phyloP scores from a whole-genome alignment of 2,888 invertebrate species.

The Melanchra persicariae region DNA sequence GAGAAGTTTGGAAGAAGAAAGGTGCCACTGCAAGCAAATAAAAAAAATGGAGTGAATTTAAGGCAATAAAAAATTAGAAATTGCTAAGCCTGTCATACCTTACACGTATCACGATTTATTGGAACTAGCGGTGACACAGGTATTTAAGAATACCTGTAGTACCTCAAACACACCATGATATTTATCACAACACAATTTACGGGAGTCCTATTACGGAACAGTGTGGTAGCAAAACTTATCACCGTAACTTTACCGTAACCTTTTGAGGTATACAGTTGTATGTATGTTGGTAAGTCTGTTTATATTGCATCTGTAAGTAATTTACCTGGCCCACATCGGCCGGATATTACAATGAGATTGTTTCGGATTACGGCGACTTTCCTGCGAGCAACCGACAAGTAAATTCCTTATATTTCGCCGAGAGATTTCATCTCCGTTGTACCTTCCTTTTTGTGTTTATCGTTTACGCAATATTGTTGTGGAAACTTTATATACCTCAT shows the following conservation, averaged over 20 bases:
- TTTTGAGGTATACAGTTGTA: not conserved
- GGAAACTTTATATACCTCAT: not conserved
- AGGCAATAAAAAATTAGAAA: too few relatives aligned
- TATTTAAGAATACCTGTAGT: too few relatives aligned
- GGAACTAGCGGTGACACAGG: too few relatives aligned
- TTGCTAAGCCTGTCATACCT: too few relatives aligned
- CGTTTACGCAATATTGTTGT: not conserved
- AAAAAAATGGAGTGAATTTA: not conserved
- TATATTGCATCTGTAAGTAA: constrained; percentile 23
- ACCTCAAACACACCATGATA: too few relatives aligned
- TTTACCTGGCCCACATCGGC: constrained; percentile 14
- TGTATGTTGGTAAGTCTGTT: not conserved
- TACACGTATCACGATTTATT: too few relatives aligned
- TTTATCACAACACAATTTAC: too few relatives aligned
- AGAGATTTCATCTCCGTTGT: constrained; percentile 26
- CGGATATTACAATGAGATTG: constrained; percentile 62
- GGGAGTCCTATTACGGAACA: too few relatives aligned
- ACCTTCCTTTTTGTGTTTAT: not conserved
- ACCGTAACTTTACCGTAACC: not conserved
- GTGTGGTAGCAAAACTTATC: not conserved
- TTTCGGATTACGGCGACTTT: constrained; percentile 40
- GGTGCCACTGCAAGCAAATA: not conserved
- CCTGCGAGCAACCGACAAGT: constrained; percentile 22
- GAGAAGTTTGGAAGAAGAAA: not conserved
- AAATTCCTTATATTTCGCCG: constrained; percentile 21